Base-by-base conservation (phyloP, 2,888 invertebrate species). In the Andrena praecox region DNA sequence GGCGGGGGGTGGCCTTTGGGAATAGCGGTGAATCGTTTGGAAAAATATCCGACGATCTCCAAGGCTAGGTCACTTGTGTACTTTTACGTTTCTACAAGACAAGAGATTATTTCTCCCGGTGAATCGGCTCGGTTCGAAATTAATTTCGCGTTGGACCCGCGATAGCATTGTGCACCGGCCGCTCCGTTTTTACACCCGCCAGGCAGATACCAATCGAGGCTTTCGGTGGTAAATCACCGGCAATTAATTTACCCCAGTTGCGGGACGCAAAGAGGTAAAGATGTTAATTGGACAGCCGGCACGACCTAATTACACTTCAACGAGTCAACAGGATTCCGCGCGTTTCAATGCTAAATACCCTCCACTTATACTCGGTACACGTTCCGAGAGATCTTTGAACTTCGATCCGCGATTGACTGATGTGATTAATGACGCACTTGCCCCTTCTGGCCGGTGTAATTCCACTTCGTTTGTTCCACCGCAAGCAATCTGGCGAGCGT, bases 291-390 rank as follows among this genome's bases (percentile, higher is more conserved):
- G 50, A 16, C 31, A 56, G 71, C 69, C 33, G 27, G 54, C 35
- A 64, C 67, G 77, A 33, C 54, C 66, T 80, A 78, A 84, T 83
- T 82, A 50, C 68, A 59, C 71, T 67, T 62, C 42, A 69, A 48
- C 77, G 70, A 71, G 68, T 69, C 52, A 75, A 83, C 75, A 59
- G 73, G 56, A 63, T 64, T 52, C 54, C 56, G n/a, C 52, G 29
- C 60, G 31, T 76, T 76, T 64, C 68, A 48, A 42, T 35, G n/a
- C 42, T 10, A 35, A 20, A 71, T 33, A 42, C 35, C 5, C 42
- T 63, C 56, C 24, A 50, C 62, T 62, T 24, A 27, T 71, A 54
- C 50, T 12, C 35, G 31, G 16, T 7, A 6, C 48, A 20, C 27
- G 66, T 29, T 54, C 27, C 3, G 4, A 35, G 56, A 7, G 24